phyloP scores from a whole-genome alignment of 2,888 invertebrate species.

The Sicus ferrugineus region DNA sequence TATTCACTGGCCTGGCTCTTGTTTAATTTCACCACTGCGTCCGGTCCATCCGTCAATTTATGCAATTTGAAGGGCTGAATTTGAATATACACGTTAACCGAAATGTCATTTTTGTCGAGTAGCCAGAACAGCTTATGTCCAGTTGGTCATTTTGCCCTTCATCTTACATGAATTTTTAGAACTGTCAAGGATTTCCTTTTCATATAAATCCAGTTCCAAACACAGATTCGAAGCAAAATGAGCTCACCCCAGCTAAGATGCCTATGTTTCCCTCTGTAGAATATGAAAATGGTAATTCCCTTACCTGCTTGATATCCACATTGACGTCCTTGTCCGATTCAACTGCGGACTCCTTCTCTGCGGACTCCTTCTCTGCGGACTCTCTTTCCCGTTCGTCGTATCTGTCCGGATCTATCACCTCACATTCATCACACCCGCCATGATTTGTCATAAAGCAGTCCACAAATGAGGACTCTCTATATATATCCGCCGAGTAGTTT shows the following conservation, averaged over 20 bases:
- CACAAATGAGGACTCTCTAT: constrained; percentile 1
- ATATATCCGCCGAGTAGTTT: background rate
- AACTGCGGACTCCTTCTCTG: background rate
- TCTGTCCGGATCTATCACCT: too few species aligned
- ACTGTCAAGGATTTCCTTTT: background rate
- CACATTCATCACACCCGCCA: background rate
- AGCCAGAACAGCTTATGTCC: too few species aligned
- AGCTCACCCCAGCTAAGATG: too few species aligned
- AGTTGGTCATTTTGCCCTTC: background rate
- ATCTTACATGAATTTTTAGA: background rate
- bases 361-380: background rate
- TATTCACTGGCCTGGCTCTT: constrained; percentile 82
- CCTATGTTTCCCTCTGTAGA: too few species aligned
- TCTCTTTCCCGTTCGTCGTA: background rate
- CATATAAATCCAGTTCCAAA: too few species aligned
- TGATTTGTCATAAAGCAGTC: constrained; percentile 25
- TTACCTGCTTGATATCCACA: background rate
- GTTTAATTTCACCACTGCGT: constrained; percentile 73
- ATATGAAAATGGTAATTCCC: too few species aligned
- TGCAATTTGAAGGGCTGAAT: constrained; percentile 7
- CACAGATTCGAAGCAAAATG: too few species aligned
- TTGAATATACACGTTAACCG: background rate
- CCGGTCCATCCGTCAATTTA: constrained; percentile 80
- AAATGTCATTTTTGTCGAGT: background rate
- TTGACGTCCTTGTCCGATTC: too few species aligned